Evolutionary conservation across 23 tunicate genomes (phyloP).

Genomic region (Corella eumyota): DNA sequence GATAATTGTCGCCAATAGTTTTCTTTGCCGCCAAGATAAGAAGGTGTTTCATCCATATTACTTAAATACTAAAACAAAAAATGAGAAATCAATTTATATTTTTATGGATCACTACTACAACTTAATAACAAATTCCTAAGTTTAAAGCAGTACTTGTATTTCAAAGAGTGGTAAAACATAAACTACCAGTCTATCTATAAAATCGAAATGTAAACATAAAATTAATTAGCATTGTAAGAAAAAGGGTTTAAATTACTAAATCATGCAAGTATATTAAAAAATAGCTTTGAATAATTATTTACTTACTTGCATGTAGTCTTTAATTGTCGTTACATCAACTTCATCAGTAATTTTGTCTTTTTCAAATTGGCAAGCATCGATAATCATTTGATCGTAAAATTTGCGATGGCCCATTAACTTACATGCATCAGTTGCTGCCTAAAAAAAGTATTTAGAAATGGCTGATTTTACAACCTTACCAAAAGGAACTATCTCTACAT

Average conservation of each 20-base stretch:
- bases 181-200: no score
- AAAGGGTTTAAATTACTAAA: no score
- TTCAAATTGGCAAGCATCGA: constrained; percentile 93
- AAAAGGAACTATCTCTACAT: no score
- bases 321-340: constrained; percentile 77
- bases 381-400: constrained; percentile 89
- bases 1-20: constrained; percentile 92
- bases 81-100: no score
- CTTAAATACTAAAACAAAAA: constrained; percentile 44
- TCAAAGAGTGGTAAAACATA: no score
- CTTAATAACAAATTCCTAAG: not conserved
- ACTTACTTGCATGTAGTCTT: constrained; percentile 87
- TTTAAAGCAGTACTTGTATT: not conserved
- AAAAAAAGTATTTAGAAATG: not conserved
- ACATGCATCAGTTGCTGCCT: constrained; percentile 94
- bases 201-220: no score
- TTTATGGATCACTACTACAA: no score
- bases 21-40: constrained; percentile 82
- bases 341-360: constrained; percentile 89
- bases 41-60: constrained; percentile 84
- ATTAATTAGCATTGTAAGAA: no score
- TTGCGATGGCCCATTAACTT: constrained; percentile 78
- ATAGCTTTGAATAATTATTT: no score
- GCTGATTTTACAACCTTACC: not conserved
- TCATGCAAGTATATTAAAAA: no score